Percentiles rank a stretch among this genome's conserved stretches.
Conservation (phyloP, 1,140 invertebrate genomes). For the Augochlora pura region DNA sequence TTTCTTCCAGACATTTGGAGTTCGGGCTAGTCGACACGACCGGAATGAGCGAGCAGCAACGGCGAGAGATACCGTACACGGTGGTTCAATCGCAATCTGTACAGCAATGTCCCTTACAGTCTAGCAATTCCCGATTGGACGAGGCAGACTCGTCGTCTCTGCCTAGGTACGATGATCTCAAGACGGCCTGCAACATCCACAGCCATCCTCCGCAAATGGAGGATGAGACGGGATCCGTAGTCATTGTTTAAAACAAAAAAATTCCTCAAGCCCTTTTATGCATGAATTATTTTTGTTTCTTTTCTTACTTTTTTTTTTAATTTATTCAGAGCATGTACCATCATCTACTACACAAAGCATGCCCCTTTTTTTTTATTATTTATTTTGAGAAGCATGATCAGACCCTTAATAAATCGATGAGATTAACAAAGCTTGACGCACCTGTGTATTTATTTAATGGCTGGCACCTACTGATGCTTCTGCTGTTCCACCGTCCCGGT, state of each 20-base stretch:
- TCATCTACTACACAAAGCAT: conserved; percentile 76
- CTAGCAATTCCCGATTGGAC: conserved; percentile 75
- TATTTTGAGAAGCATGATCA: conserved; percentile 73
- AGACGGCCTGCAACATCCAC: conserved; percentile 77
- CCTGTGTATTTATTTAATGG: conserved; percentile 77
- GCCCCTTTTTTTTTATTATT: conserved; percentile 65
- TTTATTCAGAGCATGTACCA: conserved; percentile 71
- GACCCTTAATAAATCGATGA: conserved; percentile 78
- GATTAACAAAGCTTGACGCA: conserved; percentile 77
- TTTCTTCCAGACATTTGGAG: conserved; percentile 86
- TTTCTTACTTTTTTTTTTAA: conserved; percentile 61
- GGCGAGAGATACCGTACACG: conserved; percentile 95
- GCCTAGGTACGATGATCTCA: conserved; percentile 81
- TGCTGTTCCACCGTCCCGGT: conserved; percentile 38
- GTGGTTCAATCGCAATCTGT: conserved; percentile 85
- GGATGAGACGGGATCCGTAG: conserved; percentile 80
- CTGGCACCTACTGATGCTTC: conserved; percentile 70
- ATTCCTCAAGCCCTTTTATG: conserved; percentile 26
- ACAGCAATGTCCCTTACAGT: conserved; percentile 70
- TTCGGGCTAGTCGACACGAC: conserved; percentile 93
- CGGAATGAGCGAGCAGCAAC: conserved; percentile 93
- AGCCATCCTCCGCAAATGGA: conserved; percentile 76
- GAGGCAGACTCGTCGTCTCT: conserved; percentile 69
- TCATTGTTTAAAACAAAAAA: conserved; percentile 78
- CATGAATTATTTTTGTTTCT: conserved; percentile 61